A percentile compares a stretch with the other conserved stretches of the same genome.
phyloP scores from a whole-genome alignment of 2,797 vertebrate genomes.

The Catamblyrhynchus diadema region DNA sequence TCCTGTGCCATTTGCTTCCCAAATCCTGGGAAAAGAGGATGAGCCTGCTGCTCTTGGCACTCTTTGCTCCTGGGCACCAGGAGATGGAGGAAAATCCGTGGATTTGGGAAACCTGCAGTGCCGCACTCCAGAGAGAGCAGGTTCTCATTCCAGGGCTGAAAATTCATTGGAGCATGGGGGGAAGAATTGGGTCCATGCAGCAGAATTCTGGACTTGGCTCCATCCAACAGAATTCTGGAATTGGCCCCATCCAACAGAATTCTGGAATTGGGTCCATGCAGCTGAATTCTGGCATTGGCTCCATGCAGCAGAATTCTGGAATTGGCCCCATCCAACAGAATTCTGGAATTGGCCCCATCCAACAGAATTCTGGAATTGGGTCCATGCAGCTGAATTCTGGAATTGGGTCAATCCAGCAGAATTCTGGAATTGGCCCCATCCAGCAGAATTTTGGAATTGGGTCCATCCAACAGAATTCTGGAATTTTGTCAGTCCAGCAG shows the following conservation, averaged over 20 bases:
- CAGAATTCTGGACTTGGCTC: too few relatives aligned
- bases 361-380: fast-evolving
- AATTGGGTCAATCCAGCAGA: too few relatives aligned
- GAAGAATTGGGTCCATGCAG: too few relatives aligned
- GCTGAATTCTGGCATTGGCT: too few relatives aligned
- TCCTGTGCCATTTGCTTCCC: neutral
- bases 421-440: too few relatives aligned
- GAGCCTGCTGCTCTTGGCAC: fast-evolving
- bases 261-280: too few relatives aligned
- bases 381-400: too few relatives aligned
- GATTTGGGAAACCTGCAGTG: neutral
- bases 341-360: neutral
- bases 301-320: too few relatives aligned
- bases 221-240: neutral
- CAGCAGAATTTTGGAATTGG: too few relatives aligned
- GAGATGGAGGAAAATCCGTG: fast-evolving
- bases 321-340: too few relatives aligned
- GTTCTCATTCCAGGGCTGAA: neutral
- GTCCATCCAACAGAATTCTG: too few relatives aligned
- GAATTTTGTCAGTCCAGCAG: too few relatives aligned
- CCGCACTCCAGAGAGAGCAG: fast-evolving
- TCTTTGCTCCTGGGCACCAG: neutral
- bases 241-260: neutral
- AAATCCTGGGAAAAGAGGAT: neutral
- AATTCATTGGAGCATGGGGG: fast-evolving